A percentile compares a stretch with the other conserved stretches of the same genome.
Conservation (phyloP, 2,888 invertebrate species). For the Ommatoiulus sabulosus region DNA sequence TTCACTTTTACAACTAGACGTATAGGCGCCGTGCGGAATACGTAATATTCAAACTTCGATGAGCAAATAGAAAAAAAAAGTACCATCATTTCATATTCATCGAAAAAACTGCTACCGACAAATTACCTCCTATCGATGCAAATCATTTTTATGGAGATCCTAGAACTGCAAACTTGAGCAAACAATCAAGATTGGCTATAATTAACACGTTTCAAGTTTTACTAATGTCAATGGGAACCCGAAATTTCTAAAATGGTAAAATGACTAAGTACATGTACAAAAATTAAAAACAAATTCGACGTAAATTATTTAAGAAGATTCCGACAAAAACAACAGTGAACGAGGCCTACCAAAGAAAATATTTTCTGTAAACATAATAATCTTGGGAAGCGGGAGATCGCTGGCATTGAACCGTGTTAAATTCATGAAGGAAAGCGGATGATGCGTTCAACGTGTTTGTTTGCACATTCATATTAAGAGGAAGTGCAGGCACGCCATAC, state of each 20-base stretch:
- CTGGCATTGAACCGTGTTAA: no score
- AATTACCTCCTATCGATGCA: not conserved
- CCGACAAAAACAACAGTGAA: no score
- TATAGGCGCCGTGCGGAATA: conserved; percentile 9
- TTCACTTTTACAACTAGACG: conserved; percentile 43
- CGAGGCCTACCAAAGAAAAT: no score
- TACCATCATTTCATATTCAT: not conserved
- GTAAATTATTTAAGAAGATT: no score
- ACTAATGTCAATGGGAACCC: not conserved
- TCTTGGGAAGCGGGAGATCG: no score
- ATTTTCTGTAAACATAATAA: no score
- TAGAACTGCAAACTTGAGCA: not conserved
- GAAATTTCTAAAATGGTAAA: not conserved
- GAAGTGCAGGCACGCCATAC: no score
- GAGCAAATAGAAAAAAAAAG: conserved; percentile 12
- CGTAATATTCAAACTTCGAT: conserved; percentile 8
- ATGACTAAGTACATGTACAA: no score
- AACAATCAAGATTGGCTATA: not conserved
- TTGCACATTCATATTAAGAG: no score
- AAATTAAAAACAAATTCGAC: no score
- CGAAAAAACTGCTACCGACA: not conserved
- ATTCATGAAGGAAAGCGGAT: no score
- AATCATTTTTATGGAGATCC: not conserved
- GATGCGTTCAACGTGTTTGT: no score
- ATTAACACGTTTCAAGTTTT: not conserved